Base-by-base conservation (phyloP, 1,140 invertebrate species). In the Drosophila busckii region DNA sequence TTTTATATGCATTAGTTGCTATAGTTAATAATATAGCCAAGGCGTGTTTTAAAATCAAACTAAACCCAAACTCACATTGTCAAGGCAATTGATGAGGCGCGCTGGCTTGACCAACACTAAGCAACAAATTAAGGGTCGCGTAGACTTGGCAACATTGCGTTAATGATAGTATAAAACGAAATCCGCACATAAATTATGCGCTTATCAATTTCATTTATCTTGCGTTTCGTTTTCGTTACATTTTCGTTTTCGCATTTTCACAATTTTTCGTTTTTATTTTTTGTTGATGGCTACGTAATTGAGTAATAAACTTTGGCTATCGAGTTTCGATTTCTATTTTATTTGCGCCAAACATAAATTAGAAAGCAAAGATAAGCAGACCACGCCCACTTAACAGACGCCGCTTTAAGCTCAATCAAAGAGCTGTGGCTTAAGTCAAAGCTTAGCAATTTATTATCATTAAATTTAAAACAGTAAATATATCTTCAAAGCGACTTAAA, bases 201-300 rank as follows among this genome's bases (percentile, higher is more conserved):
- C 80, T 84, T 84, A 84, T 84, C 80, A 84, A 73, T 84, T 84
- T 84, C 71, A 84, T 84, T 84, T 84, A 84, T 84, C 80, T 84
- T 80, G 67, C 20, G 76, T 84, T 80, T 64, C 73, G 35, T 31
- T 66, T 53, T 61, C 41, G 50, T 50, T 49, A 29, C 34, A 15
- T 10, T 23, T 13, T 35, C 17, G 37, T 23, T 50, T 66, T 70
- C 65, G 46, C 59, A 53, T 75, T 64, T 32, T 41, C 19, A 19
- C n/a, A n/a, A 19, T 65, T 37, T 80, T 78, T 62, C 56, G 48
- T 65, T 75, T 67, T 70, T 68, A 50, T 70, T 84, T 84, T n/a
- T n/a, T n/a, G n/a, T n/a, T 75, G 80, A 84, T 84, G 80, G 73
- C 64, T 84, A 80, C 84, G 80, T 84, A 84, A 84, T 84, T 84